Base-by-base conservation (phyloP, 2,797 vertebrate species). In the Helarctos malayanus region DNA sequence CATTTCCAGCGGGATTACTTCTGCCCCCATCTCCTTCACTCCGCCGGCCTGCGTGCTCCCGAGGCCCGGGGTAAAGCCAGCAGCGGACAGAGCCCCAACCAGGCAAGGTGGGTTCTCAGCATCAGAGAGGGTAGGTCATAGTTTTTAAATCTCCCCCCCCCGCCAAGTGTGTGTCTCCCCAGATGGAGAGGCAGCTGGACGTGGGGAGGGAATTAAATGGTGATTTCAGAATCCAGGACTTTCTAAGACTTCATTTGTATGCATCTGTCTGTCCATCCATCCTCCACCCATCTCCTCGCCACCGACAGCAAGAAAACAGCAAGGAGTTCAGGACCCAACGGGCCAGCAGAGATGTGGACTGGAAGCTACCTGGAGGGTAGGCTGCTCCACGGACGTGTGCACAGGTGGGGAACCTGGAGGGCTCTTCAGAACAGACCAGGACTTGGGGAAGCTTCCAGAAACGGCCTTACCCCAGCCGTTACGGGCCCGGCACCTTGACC, bases 281-380 rank as follows among this genome's bases (percentile, higher is more conserved):
- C 71, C 35, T 7, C 61, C 29, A 23, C 0, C 5, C 27, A 1
- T 6, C 61, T 49, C 86, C 14, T 5, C 9, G 57, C 45, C 11
- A 0, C 23, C 0, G 2, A 75, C 57, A 29, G 3, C 14, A 3
- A 13, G 38, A 10, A 13, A 14, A 4, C 32, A 13, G 5, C 27
- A 13, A 9, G 7, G n/a, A 54, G 23, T n/a, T 29, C 32, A 6
- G 52, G 38, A 32, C 41, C 59, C 0, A 32, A 12, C 1, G 23
- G 45, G 69, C 41, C 71, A 52, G 32, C 54, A 38, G n/a, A 38
- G 15, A 7, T 0, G 8, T 15, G 5, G 23, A 0, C 2, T 1
- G 13, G 41, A 1, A 9, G 3, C 18, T 5, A 3, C 16, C 3
- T 29, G 35, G 2, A 5, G 27, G 9, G 9, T 32, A 19, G 19